These are phyloP conservation scores for Drosophila elegans DNA, from an alignment of 1,140 invertebrate species.

Conservation along the genomic window DNA sequence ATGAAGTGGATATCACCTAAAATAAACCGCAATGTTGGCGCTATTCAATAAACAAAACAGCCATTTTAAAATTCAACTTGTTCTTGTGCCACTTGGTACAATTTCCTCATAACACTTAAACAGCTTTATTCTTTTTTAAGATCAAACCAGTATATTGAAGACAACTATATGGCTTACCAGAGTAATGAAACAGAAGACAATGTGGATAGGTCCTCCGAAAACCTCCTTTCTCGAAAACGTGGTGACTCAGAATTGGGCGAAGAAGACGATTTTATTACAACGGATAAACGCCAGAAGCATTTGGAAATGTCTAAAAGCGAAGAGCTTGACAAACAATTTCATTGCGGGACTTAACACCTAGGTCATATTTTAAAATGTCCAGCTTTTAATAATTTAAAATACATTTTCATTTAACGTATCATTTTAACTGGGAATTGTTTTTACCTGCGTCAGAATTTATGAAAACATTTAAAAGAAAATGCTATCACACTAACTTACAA, in stretches of 20 bases:
- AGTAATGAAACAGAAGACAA: conserved; percentile 52
- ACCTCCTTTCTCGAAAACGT: conserved; percentile 69
- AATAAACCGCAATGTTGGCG: no score
- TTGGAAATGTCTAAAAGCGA: conserved; percentile 62
- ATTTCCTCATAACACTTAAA: conserved; percentile 34
- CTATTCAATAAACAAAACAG: no score
- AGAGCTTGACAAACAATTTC: conserved; percentile 70
- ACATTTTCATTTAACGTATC: no score
- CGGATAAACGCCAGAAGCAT: conserved; percentile 74
- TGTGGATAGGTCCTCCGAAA: neutral
- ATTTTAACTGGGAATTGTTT: no score
- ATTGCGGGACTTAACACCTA: conserved; percentile 64
- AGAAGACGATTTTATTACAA: conserved; percentile 78
- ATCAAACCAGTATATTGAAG: conserved; percentile 58
- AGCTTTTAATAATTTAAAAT: no score
- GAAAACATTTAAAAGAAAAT: no score
- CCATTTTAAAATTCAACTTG: no score
- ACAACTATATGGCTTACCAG: conserved; percentile 59
- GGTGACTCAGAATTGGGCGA: conserved; percentile 79
- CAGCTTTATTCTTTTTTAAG: conserved; percentile 20
- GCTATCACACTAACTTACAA: no score
- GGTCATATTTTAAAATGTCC: neutral
- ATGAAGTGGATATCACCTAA: no score
- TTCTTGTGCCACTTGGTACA: conserved; percentile 1
- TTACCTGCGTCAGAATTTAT: no score